phyloP scores from a whole-genome alignment of 2,113 vertebrate species.

The Tachysurus vachellii region DNA sequence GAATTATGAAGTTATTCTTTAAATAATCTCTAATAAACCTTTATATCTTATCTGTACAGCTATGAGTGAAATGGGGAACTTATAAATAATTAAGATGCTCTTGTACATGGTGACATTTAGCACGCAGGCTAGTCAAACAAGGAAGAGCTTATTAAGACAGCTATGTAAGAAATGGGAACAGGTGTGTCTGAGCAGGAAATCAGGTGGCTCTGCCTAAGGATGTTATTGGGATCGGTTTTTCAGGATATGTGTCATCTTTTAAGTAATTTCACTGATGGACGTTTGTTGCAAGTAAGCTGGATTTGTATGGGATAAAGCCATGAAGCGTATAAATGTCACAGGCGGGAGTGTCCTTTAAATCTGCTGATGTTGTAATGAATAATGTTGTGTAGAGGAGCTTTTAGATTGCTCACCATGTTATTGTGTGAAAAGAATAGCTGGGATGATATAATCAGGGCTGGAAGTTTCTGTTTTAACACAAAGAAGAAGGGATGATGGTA shows the following conservation, averaged over 20 bases:
- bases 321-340: background rate
- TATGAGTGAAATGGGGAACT: background rate
- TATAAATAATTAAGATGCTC: background rate
- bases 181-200: conserved; percentile 12
- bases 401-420: background rate
- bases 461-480: background rate
- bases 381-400: background rate
- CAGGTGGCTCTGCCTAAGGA: background rate
- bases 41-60: background rate
- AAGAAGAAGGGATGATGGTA: background rate
- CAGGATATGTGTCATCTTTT: background rate
- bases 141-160: background rate
- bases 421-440: background rate
- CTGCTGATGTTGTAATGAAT: background rate
- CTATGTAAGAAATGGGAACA: background rate
- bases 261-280: background rate
- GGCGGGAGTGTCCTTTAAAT: background rate
- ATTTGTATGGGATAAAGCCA: background rate
- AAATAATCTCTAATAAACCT: too few species aligned
- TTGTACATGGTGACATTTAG: background rate
- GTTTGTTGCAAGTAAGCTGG: too few species aligned
- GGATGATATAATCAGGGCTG: background rate
- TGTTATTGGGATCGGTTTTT: background rate
- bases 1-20: background rate
- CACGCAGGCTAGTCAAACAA: background rate